These are phyloP conservation scores for Lethrus apterus DNA, from an alignment of 1,140 invertebrate genomes.

Conservation along the genomic window DNA sequence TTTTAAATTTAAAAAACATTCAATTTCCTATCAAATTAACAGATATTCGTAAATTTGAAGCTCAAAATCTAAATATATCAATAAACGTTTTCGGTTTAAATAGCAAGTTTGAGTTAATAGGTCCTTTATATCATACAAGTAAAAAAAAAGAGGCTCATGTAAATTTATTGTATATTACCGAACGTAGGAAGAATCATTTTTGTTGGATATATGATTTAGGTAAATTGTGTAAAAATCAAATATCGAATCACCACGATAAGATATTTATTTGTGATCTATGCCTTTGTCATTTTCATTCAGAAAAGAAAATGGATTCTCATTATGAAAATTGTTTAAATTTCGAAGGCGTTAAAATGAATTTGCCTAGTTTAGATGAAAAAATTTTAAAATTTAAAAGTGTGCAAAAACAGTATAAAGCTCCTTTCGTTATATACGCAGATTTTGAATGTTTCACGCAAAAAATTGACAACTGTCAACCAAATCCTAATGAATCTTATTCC, in stretches of 20 bases:
- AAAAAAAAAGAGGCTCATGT: not conserved
- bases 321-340: conserved; percentile 22
- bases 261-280: too few species aligned
- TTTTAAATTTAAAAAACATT: too few species aligned
- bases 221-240: not conserved
- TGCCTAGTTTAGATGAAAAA: not conserved
- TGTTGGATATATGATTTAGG: not conserved
- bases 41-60: too few species aligned
- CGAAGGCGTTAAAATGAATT: not conserved
- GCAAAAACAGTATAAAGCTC: conserved; percentile 6
- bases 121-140: too few species aligned
- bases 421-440: conserved; percentile 18
- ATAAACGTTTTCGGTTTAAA: too few species aligned
- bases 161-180: too few species aligned
- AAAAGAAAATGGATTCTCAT: conserved; percentile 27
- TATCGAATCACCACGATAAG: not conserved
- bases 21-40: too few species aligned
- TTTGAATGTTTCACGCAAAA: conserved; percentile 17
- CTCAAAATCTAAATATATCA: too few species aligned
- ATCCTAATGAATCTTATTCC: too few species aligned
- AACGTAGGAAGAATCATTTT: conserved; percentile 1
- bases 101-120: too few species aligned
- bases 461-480: too few species aligned
- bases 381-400: conserved; percentile 9
- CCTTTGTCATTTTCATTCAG: too few species aligned